Evolutionary conservation across 2,888 invertebrate species (phyloP), one percentile per base, ranked within the genome.

Genomic region (Acrobasis repandana): DNA sequence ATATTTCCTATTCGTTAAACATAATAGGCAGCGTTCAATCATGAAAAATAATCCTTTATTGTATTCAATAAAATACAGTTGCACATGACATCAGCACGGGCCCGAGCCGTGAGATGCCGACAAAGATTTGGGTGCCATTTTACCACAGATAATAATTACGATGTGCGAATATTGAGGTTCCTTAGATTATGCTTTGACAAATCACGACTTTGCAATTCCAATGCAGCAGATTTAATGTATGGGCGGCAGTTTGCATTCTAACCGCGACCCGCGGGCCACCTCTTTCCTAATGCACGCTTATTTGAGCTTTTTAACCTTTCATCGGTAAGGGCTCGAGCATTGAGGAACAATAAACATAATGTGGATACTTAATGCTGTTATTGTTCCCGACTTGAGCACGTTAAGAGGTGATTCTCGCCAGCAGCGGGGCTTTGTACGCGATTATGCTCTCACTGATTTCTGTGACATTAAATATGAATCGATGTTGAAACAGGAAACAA

Each of bases 211-310:
- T 83, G 91, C 90, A 91, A 91, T 92, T 92, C 90, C 83, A 90
- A 91, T 91, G 90, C 85, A 89, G 88, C 86, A 87, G 85, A 91
- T 91, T 90, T 90, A 92, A 91, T 90, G 90, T 92, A 91, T 91
- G 92, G 90, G 91, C 90, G 92, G 91, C 85, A 90, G 90, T 90
- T 92, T 91, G 91, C 92, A 91, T 91, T 92, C 88, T 91, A 90
- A 85, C 90, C 85, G 88, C 91, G 91, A 91, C 92, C 91, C 83
- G 81, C 82, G 82, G 89, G 90, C 89, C 90, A 90, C 91, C 91
- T 92, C 91, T 91, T 92, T 90, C 91, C 90, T 92, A 92, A 92
- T 92, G 89, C 90, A 88, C 86, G 91, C 90, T 91, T 90, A 92
- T 91, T 92, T 90, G 85, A 90, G 91, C 91, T 91, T 91, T 92